These are phyloP conservation scores for Octonoba sinensis DNA, from an alignment of 2,888 invertebrate genomes.

Conservation along the genomic window DNA sequence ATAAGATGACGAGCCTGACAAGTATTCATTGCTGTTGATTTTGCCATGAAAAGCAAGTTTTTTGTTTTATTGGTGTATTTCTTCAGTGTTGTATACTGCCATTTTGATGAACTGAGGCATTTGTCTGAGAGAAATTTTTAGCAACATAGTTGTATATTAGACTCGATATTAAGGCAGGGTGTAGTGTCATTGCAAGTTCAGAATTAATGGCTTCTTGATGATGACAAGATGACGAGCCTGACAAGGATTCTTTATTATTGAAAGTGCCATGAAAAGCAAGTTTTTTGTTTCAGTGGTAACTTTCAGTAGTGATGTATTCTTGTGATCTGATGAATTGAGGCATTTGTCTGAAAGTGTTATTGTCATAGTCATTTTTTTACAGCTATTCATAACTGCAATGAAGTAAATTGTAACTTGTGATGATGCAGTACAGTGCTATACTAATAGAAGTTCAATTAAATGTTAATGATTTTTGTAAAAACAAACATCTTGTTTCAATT, in stretches of 20 bases:
- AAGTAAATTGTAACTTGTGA: too few relatives aligned
- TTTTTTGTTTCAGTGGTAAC: conserved; percentile 19
- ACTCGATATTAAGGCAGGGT: background rate
- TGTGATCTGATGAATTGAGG: conserved; percentile 11
- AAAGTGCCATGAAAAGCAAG: conserved; percentile 5
- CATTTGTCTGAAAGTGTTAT: conserved; percentile 26
- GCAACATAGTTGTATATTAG: background rate
- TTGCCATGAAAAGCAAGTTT: conserved; percentile 11
- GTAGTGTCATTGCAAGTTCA: too few relatives aligned
- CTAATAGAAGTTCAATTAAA: too few relatives aligned
- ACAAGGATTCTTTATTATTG: background rate
- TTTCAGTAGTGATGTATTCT: background rate
- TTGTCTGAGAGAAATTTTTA: conserved; percentile 20
- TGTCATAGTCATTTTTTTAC: too few relatives aligned
- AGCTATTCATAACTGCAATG: too few relatives aligned
- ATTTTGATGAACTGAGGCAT: conserved; percentile 20
- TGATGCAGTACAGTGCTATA: too few relatives aligned
- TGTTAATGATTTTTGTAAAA: too few relatives aligned
- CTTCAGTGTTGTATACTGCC: background rate
- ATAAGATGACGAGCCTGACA: conserved; percentile 33
- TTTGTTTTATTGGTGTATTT: conserved; percentile 17
- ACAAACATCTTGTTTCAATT: background rate
- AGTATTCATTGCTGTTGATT: background rate
- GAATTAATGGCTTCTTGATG: background rate
- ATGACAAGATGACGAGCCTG: conserved; percentile 20